Conservation (phyloP, 2,888 invertebrate species). For the Trachelus tabidus region DNA sequence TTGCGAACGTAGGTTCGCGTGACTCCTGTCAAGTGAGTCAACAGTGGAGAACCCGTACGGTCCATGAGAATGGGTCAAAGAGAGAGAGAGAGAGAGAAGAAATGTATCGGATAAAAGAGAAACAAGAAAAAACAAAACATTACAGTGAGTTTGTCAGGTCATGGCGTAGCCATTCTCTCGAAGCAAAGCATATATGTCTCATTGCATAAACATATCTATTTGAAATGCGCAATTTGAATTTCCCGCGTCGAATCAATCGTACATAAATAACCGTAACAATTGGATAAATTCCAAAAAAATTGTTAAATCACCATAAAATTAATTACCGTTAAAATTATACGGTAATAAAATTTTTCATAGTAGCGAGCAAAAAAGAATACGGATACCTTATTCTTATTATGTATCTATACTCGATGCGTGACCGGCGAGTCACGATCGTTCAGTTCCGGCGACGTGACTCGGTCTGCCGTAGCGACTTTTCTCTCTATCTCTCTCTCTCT, state of each 20-base stretch:
- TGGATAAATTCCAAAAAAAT: neutral
- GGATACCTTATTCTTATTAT: neutral
- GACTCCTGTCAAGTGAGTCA: neutral
- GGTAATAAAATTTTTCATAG: neutral
- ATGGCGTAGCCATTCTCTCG: neutral
- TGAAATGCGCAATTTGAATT: neutral
- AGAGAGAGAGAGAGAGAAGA: neutral
- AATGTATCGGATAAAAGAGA: neutral
- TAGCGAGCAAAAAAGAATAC: neutral
- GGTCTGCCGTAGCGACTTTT: constrained; percentile 25
- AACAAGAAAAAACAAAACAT: neutral
- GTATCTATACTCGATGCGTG: constrained; percentile 10
- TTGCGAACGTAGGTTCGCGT: constrained; percentile 8
- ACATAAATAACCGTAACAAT: neutral
- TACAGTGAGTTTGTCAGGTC: neutral
- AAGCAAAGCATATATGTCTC: neutral
- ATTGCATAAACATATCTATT: neutral
- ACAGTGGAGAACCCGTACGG: neutral
- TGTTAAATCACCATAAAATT: neutral
- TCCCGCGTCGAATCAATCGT: neutral
- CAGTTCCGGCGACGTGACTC: constrained; percentile 59
- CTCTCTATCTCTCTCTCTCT: constrained; percentile 9
- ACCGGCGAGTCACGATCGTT: constrained; percentile 47
- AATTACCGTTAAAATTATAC: neutral
- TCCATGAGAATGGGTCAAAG: neutral